These are phyloP conservation scores for Heterotis niloticus DNA, from an alignment of 2,113 vertebrate species.

Conservation along the genomic window DNA sequence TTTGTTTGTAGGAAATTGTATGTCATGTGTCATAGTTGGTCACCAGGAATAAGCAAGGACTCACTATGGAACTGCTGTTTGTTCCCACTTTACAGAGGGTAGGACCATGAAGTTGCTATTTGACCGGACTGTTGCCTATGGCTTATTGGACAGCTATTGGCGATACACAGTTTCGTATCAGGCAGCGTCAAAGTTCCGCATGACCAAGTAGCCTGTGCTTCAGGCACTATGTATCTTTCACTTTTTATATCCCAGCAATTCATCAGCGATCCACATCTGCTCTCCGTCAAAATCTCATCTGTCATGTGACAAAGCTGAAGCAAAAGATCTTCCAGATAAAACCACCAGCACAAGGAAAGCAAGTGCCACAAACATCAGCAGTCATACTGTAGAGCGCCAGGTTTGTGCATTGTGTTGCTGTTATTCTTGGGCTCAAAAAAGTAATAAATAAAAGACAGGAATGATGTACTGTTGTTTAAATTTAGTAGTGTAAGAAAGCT, in stretches of 20 bases:
- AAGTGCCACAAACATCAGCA: background rate
- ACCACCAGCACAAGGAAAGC: background rate
- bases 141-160: background rate
- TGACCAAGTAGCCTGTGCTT: conserved; percentile 23
- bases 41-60: no score
- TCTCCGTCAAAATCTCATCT: conserved; percentile 52
- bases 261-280: conserved; percentile 60
- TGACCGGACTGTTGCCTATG: background rate
- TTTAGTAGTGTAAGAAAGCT: background rate
- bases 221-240: conserved; percentile 49
- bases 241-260: conserved; percentile 55
- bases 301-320: conserved; percentile 34
- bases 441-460: background rate
- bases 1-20: no score
- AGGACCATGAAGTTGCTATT: no score
- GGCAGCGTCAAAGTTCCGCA: background rate
- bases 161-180: background rate
- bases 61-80: no score
- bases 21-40: no score
- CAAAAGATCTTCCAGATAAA: background rate
- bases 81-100: no score
- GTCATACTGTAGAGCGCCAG: no score
- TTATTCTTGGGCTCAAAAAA: background rate
- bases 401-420: background rate
- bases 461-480: background rate